A percentile compares a stretch with the other conserved stretches of the same genome.
phyloP scores from a whole-genome alignment of 2,888 invertebrate genomes.

The Asteroscopus sphinx region DNA sequence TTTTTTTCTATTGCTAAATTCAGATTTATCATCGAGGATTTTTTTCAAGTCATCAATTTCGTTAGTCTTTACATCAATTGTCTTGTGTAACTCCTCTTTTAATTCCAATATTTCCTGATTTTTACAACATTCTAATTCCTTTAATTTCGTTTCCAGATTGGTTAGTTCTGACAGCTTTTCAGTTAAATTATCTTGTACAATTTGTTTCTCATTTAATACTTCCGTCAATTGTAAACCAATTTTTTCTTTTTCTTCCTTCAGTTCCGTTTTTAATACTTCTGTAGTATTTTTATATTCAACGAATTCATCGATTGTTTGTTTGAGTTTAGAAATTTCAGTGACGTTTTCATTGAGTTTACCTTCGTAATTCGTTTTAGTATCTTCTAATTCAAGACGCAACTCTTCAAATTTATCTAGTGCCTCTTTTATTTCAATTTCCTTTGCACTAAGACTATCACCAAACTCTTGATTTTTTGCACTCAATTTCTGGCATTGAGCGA shows the following conservation, averaged over 20 bases:
- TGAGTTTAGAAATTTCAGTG: constrained; percentile 59
- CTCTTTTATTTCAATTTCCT: constrained; percentile 72
- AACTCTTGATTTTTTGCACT: constrained; percentile 66
- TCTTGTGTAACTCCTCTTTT: constrained; percentile 55
- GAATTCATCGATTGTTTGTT: constrained; percentile 63
- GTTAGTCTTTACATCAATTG: constrained; percentile 57
- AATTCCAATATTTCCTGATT: constrained; percentile 60
- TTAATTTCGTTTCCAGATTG: constrained; percentile 55
- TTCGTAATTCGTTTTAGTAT: constrained; percentile 59
- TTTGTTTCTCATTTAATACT: constrained; percentile 52
- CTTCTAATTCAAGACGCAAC: constrained; percentile 65
- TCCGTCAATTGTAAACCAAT: constrained; percentile 53
- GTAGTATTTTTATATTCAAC: constrained; percentile 52
- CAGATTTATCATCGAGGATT: constrained; percentile 61
- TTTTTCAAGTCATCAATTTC: constrained; percentile 62
- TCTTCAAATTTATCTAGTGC: constrained; percentile 63
- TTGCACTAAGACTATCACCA: constrained; percentile 64
- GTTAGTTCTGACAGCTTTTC: constrained; percentile 58
- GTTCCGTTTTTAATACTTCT: constrained; percentile 45
- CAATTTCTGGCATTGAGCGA: constrained; percentile 63
- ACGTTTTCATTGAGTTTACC: constrained; percentile 57
- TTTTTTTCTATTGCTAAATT: constrained; percentile 58
- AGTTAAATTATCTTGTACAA: constrained; percentile 45
- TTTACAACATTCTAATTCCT: constrained; percentile 61
- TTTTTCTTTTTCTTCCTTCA: constrained; percentile 57